These are phyloP conservation scores for Griposia aprilina DNA, from an alignment of 2,888 invertebrate genomes.

Conservation along the genomic window DNA sequence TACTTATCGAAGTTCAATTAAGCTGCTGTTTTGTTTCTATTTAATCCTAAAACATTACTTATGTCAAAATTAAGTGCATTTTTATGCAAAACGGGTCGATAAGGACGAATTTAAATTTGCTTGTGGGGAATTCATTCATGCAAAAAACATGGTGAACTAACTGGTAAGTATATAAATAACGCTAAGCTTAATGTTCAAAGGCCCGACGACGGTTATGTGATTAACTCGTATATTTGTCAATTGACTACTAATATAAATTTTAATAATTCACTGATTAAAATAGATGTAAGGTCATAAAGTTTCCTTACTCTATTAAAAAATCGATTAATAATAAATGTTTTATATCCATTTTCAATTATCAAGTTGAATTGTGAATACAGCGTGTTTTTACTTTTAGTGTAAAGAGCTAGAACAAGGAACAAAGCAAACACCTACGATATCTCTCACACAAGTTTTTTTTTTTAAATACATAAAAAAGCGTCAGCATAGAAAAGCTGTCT, in stretches of 20 bases:
- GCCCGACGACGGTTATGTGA: constrained; percentile 16
- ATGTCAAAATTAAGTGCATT: constrained; percentile 65
- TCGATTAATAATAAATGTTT: too few relatives aligned
- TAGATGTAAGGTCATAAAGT: background rate
- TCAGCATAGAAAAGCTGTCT: background rate
- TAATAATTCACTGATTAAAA: constrained; percentile 1
- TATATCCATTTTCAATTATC: background rate
- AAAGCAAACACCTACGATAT: background rate
- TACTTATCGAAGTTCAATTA: constrained; percentile 63
- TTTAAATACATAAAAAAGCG: background rate
- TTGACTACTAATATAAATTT: constrained; percentile 7
- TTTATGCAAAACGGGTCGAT: constrained; percentile 65
- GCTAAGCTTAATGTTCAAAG: constrained; percentile 30
- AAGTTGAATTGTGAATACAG: background rate
- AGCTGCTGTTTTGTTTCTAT: constrained; percentile 61
- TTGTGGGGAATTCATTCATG: constrained; percentile 59
- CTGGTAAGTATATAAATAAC: constrained; percentile 26
- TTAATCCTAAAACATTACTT: constrained; percentile 66
- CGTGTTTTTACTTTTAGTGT: background rate
- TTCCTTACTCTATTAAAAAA: too few relatives aligned
- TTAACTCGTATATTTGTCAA: constrained; percentile 24
- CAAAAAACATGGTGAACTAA: constrained; percentile 48
- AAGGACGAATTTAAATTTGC: constrained; percentile 62
- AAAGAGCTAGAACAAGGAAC: background rate
- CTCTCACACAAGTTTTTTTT: background rate